phyloP scores from a whole-genome alignment of 2,113 vertebrate genomes.

The Ochotona princeps region DNA sequence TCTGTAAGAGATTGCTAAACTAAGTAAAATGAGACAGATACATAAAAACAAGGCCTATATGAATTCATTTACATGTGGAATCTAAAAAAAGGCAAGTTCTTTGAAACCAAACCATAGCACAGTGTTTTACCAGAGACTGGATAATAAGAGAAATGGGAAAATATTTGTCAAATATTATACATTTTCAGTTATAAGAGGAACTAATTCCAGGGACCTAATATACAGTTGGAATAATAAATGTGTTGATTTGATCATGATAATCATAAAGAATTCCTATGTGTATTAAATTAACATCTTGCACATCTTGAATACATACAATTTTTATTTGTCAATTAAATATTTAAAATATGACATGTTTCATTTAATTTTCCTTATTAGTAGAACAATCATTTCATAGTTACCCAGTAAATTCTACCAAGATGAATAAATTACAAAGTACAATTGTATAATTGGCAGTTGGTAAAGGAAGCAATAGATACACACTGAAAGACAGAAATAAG shows the following conservation, averaged over 20 bases:
- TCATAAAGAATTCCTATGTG: background rate
- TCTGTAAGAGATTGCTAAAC: background rate
- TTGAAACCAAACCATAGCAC: background rate
- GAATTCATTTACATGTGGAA: background rate
- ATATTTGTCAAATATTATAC: background rate
- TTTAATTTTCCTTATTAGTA: slow-evolving; percentile 31
- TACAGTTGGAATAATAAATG: background rate
- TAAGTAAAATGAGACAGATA: background rate
- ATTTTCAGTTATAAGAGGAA: background rate
- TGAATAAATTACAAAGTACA: slow-evolving; percentile 35
- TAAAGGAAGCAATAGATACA: slow-evolving; percentile 63
- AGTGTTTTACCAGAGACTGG: background rate
- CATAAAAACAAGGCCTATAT: background rate
- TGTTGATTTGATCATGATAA: background rate
- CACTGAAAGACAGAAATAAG: slow-evolving; percentile 46
- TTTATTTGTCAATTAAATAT: background rate
- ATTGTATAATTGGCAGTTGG: slow-evolving; percentile 40
- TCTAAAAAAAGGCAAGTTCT: background rate
- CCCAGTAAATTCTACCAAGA: slow-evolving; percentile 36
- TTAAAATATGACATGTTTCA: slow-evolving; percentile 38
- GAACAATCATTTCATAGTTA: slow-evolving; percentile 37
- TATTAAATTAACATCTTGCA: background rate
- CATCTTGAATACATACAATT: background rate
- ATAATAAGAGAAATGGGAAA: background rate
- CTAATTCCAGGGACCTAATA: background rate